Conservation (phyloP, 2,113 vertebrate species). For the Myrmecophaga tridactyla region DNA sequence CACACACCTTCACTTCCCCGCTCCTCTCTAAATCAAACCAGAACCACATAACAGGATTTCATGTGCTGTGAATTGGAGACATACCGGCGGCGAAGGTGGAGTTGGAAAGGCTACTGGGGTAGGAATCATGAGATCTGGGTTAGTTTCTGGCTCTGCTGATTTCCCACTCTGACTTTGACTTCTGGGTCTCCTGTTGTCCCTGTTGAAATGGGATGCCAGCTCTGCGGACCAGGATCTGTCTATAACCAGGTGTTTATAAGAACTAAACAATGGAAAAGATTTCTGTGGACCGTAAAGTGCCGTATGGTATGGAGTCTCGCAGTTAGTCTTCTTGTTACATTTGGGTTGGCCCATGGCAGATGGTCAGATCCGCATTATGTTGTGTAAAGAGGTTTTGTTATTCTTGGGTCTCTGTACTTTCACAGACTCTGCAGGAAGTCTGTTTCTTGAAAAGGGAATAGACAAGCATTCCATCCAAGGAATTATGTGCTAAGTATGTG, state of each 20-base stretch:
- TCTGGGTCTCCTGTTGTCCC: neutral
- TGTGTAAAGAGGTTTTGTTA: neutral
- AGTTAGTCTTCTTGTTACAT: neutral
- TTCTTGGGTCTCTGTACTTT: neutral
- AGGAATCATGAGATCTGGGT: neutral
- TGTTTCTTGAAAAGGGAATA: neutral
- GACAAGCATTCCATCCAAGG: neutral
- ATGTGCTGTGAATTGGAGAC: neutral
- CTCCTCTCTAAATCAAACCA: neutral
- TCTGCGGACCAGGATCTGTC: neutral
- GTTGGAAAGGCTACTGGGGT: neutral
- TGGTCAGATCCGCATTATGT: neutral
- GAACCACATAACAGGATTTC: neutral
- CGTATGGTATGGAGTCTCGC: neutral
- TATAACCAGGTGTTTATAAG: neutral
- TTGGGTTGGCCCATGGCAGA: neutral
- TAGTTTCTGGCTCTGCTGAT: neutral
- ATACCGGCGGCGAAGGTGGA: neutral
- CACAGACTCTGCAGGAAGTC: neutral
- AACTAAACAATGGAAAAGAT: neutral
- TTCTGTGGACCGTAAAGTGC: neutral
- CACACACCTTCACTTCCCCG: neutral
- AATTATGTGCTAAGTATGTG: fast-evolving
- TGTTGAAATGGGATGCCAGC: neutral
- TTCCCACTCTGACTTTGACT: neutral